Evolutionary conservation across 1,140 invertebrate genomes (phyloP).

Genomic region (Heterodera carotae): DNA sequence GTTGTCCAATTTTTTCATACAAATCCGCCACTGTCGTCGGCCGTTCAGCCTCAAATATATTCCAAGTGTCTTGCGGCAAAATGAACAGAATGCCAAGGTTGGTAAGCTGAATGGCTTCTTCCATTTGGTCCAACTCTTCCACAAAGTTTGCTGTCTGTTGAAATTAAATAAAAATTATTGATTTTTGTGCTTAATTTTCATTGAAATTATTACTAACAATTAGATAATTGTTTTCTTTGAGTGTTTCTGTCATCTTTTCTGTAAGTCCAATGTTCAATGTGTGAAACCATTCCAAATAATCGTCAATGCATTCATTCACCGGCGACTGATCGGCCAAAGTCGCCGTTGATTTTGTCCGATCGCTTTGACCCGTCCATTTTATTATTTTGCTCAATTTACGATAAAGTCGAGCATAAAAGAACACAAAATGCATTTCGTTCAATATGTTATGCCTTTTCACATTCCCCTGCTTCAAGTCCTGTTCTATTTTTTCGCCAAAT

Average conservation of each 20-base stretch:
- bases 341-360: not conserved
- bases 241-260: not conserved
- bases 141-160: not conserved
- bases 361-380: not conserved
- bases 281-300: not conserved
- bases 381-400: not conserved
- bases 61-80: not conserved
- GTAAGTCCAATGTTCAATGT: not conserved
- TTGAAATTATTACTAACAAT: no score
- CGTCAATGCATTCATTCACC: not conserved
- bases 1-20: not conserved
- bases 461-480: not conserved
- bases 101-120: not conserved
- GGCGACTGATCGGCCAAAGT: no score
- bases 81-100: not conserved
- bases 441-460: not conserved
- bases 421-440: not conserved
- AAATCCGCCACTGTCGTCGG: not conserved
- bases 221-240: not conserved
- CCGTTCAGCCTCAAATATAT: not conserved
- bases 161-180: no score
- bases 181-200: no score
- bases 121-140: not conserved
- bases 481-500: not conserved
- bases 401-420: not conserved